Base-by-base conservation (phyloP, 2,797 vertebrate species). In the Tympanoctomys barrerae region DNA sequence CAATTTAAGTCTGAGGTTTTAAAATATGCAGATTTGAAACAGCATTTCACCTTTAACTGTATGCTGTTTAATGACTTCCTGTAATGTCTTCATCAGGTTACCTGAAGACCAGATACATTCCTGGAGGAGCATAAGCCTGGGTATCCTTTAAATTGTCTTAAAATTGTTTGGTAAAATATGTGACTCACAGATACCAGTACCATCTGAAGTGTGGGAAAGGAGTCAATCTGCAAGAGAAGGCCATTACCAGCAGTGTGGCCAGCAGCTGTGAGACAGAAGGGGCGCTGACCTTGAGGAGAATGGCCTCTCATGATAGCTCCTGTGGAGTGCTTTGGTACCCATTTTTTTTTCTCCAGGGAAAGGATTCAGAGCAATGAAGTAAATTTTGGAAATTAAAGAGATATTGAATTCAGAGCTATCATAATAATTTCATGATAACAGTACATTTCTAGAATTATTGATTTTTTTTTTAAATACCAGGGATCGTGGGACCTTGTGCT, bases 11-110 rank as follows among this genome's bases (percentile, higher is more conserved):
- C 46, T 96, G 39, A 92, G 61, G 70, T 80, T 39, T 22, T 89
- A 84, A 87, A 87, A 91, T 94, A 90, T 70, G n/a, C 75, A 92
- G 52, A 95, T 93, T 90, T 81, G 64, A 84, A 92, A 42, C 49
- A 82, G 18, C 4, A 66, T 57, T 36, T 66, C 80, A 12, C 46
- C 2, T 14, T 81, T 68, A 86, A 36, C 83, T 57, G 22, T 42
- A 59, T 73, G 16, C 5, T 71, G 39, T 75, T 59, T 86, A 71
- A 90, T 77, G 85, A 54, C 89, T 87, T 89, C 54, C 21, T 75
- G 11, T 73, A 42, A 22, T 71, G 80, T 90, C 54, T 39, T 24
- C 24, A 70, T 81, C 54, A 87, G 31, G 28, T 85, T 82, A 81
- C 42, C 18, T 28, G 75, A 90, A 80, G 39, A 62, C 75, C 61